Percentiles rank a stretch among this genome's conserved stretches.
phyloP scores from a whole-genome alignment of 1,140 invertebrate genomes.

The Drosophila tani region DNA sequence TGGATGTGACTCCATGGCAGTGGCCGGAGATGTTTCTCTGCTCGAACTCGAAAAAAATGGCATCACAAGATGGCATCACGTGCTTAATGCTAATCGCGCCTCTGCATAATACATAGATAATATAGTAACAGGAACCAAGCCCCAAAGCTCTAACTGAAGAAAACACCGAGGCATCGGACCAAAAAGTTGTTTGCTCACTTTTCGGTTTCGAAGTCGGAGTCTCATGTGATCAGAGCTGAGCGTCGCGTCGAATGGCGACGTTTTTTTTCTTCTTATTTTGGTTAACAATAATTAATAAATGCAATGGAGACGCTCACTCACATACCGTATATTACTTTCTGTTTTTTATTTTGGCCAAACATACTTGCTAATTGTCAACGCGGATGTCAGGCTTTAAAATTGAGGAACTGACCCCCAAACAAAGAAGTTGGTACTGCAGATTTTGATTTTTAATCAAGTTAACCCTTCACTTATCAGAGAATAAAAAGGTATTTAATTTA shows the following conservation, averaged over 20 bases:
- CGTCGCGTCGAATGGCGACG: conserved; percentile 32
- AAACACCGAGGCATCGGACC: conserved; percentile 14
- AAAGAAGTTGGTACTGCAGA: background rate
- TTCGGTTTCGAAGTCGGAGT: conserved; percentile 19
- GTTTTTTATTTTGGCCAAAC: conserved; percentile 15
- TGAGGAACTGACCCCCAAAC: conserved; percentile 14
- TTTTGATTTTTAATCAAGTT: background rate
- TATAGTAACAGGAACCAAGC: conserved; percentile 46
- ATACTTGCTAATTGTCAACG: conserved; percentile 62
- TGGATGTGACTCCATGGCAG: conserved; percentile 29
- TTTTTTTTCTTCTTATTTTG: conserved; percentile 43
- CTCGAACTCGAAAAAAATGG: conserved; percentile 20
- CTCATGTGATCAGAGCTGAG: conserved; percentile 64
- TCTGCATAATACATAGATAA: background rate
- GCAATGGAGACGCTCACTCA: conserved; percentile 50
- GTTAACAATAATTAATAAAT: conserved; percentile 61
- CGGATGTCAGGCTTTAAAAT: conserved; percentile 41
- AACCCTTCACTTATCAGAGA: background rate
- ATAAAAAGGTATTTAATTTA: too few species aligned
- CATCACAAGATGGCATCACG: conserved; percentile 64
- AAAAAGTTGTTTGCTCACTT: conserved; percentile 68
- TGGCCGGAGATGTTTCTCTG: conserved; percentile 29
- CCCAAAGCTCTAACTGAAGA: conserved; percentile 37
- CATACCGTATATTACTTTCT: conserved; percentile 38
- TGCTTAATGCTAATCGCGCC: conserved; percentile 54